Evolutionary conservation across 23 tunicate genomes (phyloP), one percentile per base, ranked within the genome.

Genomic region (Ascidia mentula): DNA sequence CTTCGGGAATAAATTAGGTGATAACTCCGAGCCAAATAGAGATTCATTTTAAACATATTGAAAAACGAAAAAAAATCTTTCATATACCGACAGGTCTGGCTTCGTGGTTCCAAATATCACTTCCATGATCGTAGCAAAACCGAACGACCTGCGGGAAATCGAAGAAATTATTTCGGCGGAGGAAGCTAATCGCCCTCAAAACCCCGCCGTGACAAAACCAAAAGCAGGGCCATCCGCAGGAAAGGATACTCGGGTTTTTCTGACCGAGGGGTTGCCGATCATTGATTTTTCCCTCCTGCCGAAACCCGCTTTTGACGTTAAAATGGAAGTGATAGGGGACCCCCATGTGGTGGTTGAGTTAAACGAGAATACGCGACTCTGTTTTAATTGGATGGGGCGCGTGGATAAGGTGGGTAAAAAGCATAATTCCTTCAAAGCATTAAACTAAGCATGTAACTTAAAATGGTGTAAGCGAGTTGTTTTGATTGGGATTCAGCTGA

Each of bases 301-400:
- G 0, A 36, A 13, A 45, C 42, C 80, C 28, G 7, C 80, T 1
- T 20, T 13, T 37, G 20, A 45, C 6, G 69, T 20, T 8, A 65
- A 76, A n/a, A 28, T 76, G 32, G 37, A 34, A 0, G 83, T 80
- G 8, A 46, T 77, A 30, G 90, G 90, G 18, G 90, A 86, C 36
- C 90, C 90, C 3, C 90, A 86, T 61, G 77, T 86, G 32, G 73
- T 86, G 37, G 59, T 86, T 32, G 85, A 74, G 32, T 30, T 86
- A 15, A 79, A 73, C 7, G 34, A 45, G 38, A 79, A 86, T 30
- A 73, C 81, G 28, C 73, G 85, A 15, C 31, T 86, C 61, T 86
- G 90, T 60, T 86, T 86, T 38, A 80, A 86, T 69, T 86, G 90
- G 90, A 38, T 38, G 20, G 90, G 90, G 34, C 32, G 33, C 17